Base-by-base conservation (phyloP, 2,797 vertebrate species). In the Ceyx erithaca region DNA sequence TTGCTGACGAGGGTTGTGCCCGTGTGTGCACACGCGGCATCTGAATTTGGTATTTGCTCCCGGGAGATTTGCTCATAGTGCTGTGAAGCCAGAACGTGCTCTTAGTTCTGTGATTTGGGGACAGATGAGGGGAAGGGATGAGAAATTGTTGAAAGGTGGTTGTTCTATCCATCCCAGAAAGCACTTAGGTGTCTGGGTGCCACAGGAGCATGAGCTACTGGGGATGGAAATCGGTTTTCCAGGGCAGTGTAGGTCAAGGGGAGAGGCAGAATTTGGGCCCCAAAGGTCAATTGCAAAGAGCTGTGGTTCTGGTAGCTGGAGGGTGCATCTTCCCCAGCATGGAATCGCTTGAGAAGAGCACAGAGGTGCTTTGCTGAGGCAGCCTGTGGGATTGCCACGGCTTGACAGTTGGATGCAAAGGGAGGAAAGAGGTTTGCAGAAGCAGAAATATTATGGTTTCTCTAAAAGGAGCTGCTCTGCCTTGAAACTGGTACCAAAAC, bases 11-110 rank as follows among this genome's bases (percentile, higher is more conserved):
- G 13, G 45, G 30, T 63, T 51, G 63, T 41, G 31, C 63, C 70
- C 30, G 2, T 12, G 31, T 3, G 1, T 9, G 49, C 0, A 3
- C 30, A 3, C 0, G 1, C 33, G 41, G 33, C 52, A 62, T 7
- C 41, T 13, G 16, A 3, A 5, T 46, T 5, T 43, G 15, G 2
- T 59, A 9, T 28, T 76, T 80, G 33, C 45, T 76, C 25, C 40
- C 21, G 2, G 14, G 21, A 52, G 28, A 22, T 26, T 75, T 25
- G 5, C 45, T 45, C 14, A 35, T 16, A 28, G 57, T 14, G 10
- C 30, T 40, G 30, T 3, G 2, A 61, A 87, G 49, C 37, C 68
- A n/a, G 30, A 54, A n/a, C 1, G 0, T 31, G 23, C 41, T 43
- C 41, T 1, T 4, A 48, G 23, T 55, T 16, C 37, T 51, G 31